Evolutionary conservation across 2,888 invertebrate species (phyloP).

Genomic region (Philhelius pedissequus): DNA sequence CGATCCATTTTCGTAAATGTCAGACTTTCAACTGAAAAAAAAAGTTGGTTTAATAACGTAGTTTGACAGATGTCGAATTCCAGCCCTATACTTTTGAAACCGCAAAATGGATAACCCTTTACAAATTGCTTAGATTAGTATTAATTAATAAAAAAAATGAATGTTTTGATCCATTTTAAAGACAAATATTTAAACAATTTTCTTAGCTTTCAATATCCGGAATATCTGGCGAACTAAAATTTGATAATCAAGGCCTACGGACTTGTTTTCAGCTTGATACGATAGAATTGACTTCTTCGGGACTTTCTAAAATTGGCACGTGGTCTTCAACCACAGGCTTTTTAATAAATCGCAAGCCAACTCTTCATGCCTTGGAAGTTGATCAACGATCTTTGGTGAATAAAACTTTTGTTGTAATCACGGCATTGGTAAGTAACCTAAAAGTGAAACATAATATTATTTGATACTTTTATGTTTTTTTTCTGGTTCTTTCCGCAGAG

Average conservation of each 20-base stretch:
- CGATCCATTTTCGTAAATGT: too few species aligned
- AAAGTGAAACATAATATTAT: neutral
- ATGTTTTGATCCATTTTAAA: too few species aligned
- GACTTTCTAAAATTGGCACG: constrained; percentile 83
- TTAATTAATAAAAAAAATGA: too few species aligned
- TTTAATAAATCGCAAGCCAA: constrained; percentile 80
- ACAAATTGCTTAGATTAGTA: too few species aligned
- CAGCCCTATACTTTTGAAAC: too few species aligned
- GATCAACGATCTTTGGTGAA: constrained; percentile 84
- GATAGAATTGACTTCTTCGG: constrained; percentile 83
- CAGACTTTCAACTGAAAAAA: too few species aligned
- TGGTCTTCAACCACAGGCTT: constrained; percentile 83
- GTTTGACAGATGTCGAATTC: too few species aligned
- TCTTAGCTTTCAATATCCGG: constrained; percentile 84
- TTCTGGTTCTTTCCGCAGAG: constrained; percentile 81
- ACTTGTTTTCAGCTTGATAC: constrained; percentile 85
- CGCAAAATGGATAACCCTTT: too few species aligned
- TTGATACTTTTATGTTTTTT: neutral
- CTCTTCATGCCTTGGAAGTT: constrained; percentile 76
- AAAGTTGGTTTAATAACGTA: too few species aligned
- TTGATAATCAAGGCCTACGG: constrained; percentile 88
- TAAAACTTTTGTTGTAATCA: constrained; percentile 85
- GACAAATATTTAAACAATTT: neutral
- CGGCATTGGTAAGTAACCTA: constrained; percentile 83
- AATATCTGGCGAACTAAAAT: constrained; percentile 87